These are phyloP conservation scores for Litocranius walleri DNA, from an alignment of 2,113 vertebrate genomes.

Conservation along the genomic window DNA sequence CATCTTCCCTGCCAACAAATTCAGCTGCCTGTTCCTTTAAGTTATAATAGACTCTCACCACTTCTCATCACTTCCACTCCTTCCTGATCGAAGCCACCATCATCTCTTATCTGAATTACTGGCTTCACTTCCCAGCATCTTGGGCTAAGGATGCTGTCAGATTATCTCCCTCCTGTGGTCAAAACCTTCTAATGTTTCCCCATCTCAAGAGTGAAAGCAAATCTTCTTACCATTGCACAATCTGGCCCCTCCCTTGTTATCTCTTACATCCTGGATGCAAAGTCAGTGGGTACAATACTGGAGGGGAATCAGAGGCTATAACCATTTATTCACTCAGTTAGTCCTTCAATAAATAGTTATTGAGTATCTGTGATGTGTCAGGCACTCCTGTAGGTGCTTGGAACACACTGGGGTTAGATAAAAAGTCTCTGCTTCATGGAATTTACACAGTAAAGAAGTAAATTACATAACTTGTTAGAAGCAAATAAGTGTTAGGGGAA, in stretches of 20 bases:
- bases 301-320: neutral
- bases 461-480: neutral
- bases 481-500: neutral
- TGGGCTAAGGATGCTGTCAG: neutral
- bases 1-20: neutral
- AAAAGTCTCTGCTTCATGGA: neutral
- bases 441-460: neutral
- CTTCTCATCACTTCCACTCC: neutral
- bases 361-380: neutral
- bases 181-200: neutral
- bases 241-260: neutral
- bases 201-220: neutral
- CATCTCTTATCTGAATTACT: neutral
- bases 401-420: neutral
- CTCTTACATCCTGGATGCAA: neutral
- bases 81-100: neutral
- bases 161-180: neutral
- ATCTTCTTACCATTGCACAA: neutral
- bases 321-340: neutral
- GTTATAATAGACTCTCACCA: neutral
- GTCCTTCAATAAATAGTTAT: neutral
- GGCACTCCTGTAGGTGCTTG: neutral
- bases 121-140: neutral
- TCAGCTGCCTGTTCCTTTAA: neutral
- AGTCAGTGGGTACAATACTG: neutral